Base-by-base conservation (phyloP, 2,797 vertebrate genomes). In the Melopsittacus undulatus region DNA sequence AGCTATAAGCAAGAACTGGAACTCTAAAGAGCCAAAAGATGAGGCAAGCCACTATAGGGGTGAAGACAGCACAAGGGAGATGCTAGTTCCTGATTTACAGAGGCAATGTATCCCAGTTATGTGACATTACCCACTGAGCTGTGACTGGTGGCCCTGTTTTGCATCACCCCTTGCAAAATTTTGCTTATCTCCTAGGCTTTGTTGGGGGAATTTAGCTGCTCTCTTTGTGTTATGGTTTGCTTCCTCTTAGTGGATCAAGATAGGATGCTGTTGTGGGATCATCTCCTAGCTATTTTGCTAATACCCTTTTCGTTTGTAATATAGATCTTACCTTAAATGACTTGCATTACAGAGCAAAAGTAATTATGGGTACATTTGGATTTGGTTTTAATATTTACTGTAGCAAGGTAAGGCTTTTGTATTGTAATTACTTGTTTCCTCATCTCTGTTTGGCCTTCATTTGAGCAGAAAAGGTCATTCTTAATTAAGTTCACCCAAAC, bases 331-430 rank as follows among this genome's bases (percentile, higher is more conserved):
- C 27, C 36, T 83, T 40, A 94, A 93, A 59, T 34, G 61, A 66
- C 63, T 56, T 57, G 32, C 32, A 66, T 57, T 88, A 51, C 49
- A 90, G 29, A 42, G 43, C 29, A 90, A 77, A 78, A 79, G 64
- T 69, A 87, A 83, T 93, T 90, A 87, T 42, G 77, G 34, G 38
- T 32, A 54, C 46, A 34, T 73, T 88, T 84, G 87, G 30, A 67
- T 84, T 92, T 89, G 46, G 74, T 92, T 88, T 92, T 81, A 89
- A 73, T 85, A 92, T 83, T 95, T 92, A 82, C 43, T 14, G 7
- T 49, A 87, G 72, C 43, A 94, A 90, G 74, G 12, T 73, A 68
- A 79, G 45, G 30, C 29, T 79, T 82, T 77, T 94, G 91, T 56
- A 84, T 48, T 84, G 29, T 72, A 84, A 69, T 94, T 74, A 91